Evolutionary conservation across 2,797 vertebrate genomes (phyloP).

Genomic region (Alosa sapidissima): DNA sequence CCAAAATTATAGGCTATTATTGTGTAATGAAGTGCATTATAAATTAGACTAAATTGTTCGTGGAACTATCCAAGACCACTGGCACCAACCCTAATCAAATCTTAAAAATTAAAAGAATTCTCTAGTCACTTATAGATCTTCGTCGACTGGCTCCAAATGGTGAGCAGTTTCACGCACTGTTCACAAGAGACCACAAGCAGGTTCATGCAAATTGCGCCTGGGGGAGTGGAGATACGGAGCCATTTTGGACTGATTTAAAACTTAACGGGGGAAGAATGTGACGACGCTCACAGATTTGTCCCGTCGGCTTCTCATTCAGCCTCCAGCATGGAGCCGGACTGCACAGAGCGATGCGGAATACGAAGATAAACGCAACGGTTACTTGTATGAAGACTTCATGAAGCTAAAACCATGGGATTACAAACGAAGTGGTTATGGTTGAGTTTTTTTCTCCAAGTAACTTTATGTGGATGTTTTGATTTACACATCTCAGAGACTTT

Average conservation of each 20-base stretch:
- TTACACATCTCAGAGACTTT: conserved; percentile 59
- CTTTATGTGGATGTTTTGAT: conserved; percentile 64
- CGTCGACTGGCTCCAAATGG: neutral
- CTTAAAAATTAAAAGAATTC: no score
- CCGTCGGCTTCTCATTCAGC: neutral
- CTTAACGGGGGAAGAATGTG: conserved; percentile 40
- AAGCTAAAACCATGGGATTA: conserved; percentile 57
- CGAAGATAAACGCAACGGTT: conserved; percentile 28
- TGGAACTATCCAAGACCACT: no score
- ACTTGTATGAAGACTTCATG: conserved; percentile 37
- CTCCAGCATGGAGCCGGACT: neutral
- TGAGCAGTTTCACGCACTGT: neutral
- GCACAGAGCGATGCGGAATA: conserved; percentile 33
- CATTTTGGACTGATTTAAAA: conserved; percentile 73
- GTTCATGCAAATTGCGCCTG: conserved; percentile 68
- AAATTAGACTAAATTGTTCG: no score
- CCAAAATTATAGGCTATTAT: no score
- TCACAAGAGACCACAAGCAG: conserved; percentile 52
- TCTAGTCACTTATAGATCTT: no score
- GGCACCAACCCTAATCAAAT: neutral
- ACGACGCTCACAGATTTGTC: conserved; percentile 10
- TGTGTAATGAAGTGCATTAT: no score
- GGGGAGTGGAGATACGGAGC: conserved; percentile 65
- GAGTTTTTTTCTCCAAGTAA: conserved; percentile 50
- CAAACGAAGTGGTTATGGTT: conserved; percentile 55